Conservation (phyloP, 2,113 vertebrate genomes). For the Cinclus mexicanus region DNA sequence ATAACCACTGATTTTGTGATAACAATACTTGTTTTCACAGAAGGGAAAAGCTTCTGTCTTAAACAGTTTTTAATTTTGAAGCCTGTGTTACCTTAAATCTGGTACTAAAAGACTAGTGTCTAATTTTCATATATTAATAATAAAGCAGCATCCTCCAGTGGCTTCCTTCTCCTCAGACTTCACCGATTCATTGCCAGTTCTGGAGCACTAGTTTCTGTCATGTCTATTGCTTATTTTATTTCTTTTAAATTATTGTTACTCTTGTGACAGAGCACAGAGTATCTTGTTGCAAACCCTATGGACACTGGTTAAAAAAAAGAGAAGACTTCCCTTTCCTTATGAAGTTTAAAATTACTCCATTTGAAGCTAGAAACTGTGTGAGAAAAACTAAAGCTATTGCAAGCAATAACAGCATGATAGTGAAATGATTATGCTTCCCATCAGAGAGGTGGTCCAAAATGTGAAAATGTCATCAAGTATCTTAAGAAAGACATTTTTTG, state of each 20-base stretch:
- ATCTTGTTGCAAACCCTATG: not conserved
- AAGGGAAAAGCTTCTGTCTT: not conserved
- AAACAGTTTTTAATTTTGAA: constrained; percentile 1
- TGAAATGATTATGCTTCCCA: constrained; percentile 28
- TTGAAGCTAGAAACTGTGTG: not conserved
- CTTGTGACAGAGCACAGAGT: not conserved
- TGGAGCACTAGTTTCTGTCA: not conserved
- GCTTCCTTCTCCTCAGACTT: not conserved
- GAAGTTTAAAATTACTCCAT: not conserved
- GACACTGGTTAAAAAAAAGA: not conserved
- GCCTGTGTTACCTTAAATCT: not conserved
- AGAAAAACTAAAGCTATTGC: not conserved
- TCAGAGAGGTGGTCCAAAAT: constrained; percentile 6
- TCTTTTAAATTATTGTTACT: not conserved
- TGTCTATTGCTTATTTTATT: constrained; percentile 4
- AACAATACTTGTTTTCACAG: not conserved
- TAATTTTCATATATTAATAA: not conserved
- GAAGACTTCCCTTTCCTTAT: not conserved
- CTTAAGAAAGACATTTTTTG: not conserved
- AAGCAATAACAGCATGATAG: constrained; percentile 11
- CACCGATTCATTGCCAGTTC: not conserved
- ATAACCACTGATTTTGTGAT: not conserved
- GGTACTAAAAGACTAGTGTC: not conserved
- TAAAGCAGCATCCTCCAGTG: not conserved
- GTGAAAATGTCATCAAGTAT: constrained; percentile 16